Conservation (phyloP, 2,888 invertebrate genomes). For the Aphidius colemani region DNA sequence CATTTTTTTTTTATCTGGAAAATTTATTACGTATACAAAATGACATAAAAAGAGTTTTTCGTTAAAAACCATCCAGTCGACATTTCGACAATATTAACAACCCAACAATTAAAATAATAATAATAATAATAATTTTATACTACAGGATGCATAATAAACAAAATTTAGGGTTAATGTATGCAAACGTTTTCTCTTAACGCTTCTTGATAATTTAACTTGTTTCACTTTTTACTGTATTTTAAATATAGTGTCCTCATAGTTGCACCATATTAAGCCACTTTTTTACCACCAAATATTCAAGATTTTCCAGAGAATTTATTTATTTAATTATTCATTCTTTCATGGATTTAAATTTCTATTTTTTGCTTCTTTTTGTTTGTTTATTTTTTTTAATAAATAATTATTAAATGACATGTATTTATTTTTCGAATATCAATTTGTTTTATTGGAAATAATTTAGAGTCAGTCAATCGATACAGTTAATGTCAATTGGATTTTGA, state of each 20-base stretch:
- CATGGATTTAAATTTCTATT: constrained; percentile 4
- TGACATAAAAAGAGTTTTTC: constrained; percentile 35
- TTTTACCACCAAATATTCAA: not conserved
- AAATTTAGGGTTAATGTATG: constrained; percentile 31
- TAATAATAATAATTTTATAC: constrained; percentile 27
- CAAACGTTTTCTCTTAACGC: constrained; percentile 28
- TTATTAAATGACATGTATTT: no score
- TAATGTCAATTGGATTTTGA: no score
- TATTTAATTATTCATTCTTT: not conserved
- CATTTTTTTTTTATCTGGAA: not conserved
- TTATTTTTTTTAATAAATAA: not conserved
- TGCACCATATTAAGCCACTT: not conserved
- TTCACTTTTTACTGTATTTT: constrained; percentile 1
- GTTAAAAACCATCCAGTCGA: constrained; percentile 37
- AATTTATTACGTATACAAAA: no score
- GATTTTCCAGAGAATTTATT: no score
- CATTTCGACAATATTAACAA: constrained; percentile 29
- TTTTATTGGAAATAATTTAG: not conserved
- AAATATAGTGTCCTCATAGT: not conserved
- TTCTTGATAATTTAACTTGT: constrained; percentile 27
- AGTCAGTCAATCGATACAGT: no score
- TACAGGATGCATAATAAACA: constrained; percentile 35
- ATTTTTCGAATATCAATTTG: not conserved
- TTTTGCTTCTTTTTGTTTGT: not conserved
- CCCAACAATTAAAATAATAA: constrained; percentile 39